Evolutionary conservation across 2,888 invertebrate species (phyloP).

Genomic region (Sinotaia quadrata): DNA sequence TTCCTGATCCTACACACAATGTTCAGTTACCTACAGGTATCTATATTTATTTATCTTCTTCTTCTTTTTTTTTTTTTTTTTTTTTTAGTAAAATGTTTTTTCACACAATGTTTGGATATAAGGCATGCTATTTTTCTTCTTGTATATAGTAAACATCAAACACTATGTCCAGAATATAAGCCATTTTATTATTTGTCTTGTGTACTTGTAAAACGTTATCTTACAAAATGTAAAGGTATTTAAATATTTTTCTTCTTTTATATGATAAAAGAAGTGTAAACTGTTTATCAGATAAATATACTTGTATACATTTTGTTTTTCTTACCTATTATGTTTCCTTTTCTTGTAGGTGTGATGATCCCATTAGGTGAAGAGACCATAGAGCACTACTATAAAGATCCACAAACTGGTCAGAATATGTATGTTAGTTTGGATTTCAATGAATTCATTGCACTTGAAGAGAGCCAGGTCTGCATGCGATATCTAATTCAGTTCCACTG

Average conservation of each 20-base stretch:
- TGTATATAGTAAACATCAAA: too few relatives aligned
- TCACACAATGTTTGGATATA: too few relatives aligned
- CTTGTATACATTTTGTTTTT: not conserved
- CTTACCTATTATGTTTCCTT: too few relatives aligned
- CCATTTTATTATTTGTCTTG: too few relatives aligned
- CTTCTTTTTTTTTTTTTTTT: not conserved
- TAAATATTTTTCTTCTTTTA: too few relatives aligned
- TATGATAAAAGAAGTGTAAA: too few relatives aligned
- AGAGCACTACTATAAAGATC: not conserved
- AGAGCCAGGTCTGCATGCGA: constrained; percentile 35
- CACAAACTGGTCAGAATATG: not conserved
- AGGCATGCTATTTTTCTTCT: too few relatives aligned
- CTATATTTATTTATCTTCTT: not conserved
- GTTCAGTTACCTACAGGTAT: constrained; percentile 34
- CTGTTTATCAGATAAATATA: too few relatives aligned
- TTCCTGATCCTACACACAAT: constrained; percentile 14
- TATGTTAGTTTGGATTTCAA: not conserved
- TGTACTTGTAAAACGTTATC: too few relatives aligned
- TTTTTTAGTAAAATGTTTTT: too few relatives aligned
- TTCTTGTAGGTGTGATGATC: constrained; percentile 28
- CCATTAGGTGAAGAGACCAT: constrained; percentile 8
- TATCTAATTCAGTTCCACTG: constrained; percentile 35
- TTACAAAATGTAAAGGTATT: too few relatives aligned
- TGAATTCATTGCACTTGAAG: constrained; percentile 36
- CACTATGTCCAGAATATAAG: too few relatives aligned